A percentile compares a stretch with the other conserved stretches of the same genome.
These are phyloP conservation scores for Spongia lamella DNA, from an alignment of 37 sponge, comb jelly and placozoan species.

Conservation along the genomic window DNA sequence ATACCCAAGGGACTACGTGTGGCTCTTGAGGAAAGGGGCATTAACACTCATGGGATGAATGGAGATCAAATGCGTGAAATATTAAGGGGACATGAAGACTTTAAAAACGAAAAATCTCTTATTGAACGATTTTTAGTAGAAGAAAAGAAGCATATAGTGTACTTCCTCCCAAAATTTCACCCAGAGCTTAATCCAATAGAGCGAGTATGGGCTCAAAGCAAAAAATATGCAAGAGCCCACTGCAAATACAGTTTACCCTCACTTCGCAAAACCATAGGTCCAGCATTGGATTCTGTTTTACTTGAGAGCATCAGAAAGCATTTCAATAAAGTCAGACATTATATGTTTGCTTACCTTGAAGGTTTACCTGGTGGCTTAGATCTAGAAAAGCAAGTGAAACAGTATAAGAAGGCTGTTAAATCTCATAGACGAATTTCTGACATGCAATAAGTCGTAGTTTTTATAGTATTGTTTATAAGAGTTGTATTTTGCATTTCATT, in stretches of 20 bases:
- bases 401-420: conserved; percentile 24
- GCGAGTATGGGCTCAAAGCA: conserved; percentile 33
- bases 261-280: conserved; percentile 11
- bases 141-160: conserved; percentile 32
- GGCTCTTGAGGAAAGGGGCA: conserved; percentile 19
- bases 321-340: conserved; percentile 14
- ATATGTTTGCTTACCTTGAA: conserved; percentile 49
- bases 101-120: conserved; percentile 20
- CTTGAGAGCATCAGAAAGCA: conserved; percentile 22
- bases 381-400: conserved; percentile 26
- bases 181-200: conserved; percentile 49
- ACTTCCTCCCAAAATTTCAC: conserved; percentile 53
- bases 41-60: conserved; percentile 8
- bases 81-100: conserved; percentile 16
- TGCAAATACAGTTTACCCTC: conserved; percentile 20
- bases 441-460: too few relatives aligned
- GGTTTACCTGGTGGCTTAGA: conserved; percentile 47
- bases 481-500: too few relatives aligned
- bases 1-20: conserved; percentile 21
- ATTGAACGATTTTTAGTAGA: conserved; percentile 18
- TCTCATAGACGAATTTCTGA: too few relatives aligned
- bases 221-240: conserved; percentile 5
- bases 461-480: too few relatives aligned
- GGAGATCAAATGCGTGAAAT: conserved; percentile 29
- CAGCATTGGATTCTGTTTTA: conserved; percentile 29